A percentile compares a stretch with the other conserved stretches of the same genome.
These are phyloP conservation scores for Grammomys dolichurus DNA, from an alignment of 2,113 vertebrate genomes.

Conservation along the genomic window DNA sequence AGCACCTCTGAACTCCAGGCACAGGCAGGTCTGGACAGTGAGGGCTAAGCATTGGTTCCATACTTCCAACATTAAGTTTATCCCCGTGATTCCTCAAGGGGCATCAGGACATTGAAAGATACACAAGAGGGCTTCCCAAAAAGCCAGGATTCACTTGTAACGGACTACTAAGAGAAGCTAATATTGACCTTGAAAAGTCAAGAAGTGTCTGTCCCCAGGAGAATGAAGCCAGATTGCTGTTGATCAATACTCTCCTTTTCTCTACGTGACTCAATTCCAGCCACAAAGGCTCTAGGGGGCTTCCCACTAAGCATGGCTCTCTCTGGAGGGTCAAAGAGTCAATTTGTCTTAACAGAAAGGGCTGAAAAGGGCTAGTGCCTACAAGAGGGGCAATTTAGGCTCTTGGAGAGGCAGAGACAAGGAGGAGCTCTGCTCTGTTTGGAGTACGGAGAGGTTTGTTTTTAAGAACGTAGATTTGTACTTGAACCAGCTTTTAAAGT, in stretches of 20 bases:
- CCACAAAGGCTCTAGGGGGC: neutral
- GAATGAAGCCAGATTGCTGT: neutral
- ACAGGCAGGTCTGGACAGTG: neutral
- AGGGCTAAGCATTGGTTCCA: constrained; percentile 34
- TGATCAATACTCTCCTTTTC: constrained; percentile 46
- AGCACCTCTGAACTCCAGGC: constrained; percentile 13
- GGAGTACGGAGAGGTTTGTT: neutral
- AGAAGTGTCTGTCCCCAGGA: constrained; percentile 29
- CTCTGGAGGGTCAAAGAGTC: neutral
- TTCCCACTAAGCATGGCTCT: neutral
- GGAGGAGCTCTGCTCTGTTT: neutral
- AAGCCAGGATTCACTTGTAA: constrained; percentile 62
- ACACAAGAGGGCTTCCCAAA: constrained; percentile 54
- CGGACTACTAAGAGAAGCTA: constrained; percentile 49
- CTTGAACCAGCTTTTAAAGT: constrained; percentile 57
- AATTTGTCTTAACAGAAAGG: neutral
- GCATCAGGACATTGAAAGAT: neutral
- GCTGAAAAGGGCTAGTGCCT: neutral
- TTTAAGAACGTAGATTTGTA: constrained; percentile 6
- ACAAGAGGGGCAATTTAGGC: neutral
- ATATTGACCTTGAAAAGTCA: constrained; percentile 67
- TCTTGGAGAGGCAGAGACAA: neutral
- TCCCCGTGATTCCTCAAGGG: neutral
- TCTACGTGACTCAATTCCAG: constrained; percentile 36
- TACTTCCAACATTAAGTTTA: neutral